A percentile compares a stretch with the other conserved stretches of the same genome.
These are phyloP conservation scores for Keiferia lycopersicella DNA, from an alignment of 2,888 invertebrate genomes.

Conservation along the genomic window DNA sequence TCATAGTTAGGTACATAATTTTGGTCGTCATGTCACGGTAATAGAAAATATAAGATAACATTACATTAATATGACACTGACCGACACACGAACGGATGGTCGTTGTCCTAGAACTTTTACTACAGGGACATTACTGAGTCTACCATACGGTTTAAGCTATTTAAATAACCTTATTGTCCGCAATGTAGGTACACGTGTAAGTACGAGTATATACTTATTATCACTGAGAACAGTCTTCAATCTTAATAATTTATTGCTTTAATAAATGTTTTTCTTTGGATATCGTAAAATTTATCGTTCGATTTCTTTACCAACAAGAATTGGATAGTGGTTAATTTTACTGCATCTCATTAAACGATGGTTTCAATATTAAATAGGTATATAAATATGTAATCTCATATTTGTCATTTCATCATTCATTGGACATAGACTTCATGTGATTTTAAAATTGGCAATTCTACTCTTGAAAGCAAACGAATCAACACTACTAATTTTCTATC, in stretches of 20 bases:
- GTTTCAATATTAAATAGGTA: neutral
- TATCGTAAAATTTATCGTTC: slow-evolving; percentile 4
- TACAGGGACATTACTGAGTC: neutral
- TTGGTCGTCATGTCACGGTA: too few species aligned
- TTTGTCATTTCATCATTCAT: neutral
- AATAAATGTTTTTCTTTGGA: slow-evolving; percentile 1
- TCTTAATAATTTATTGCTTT: slow-evolving; percentile 3
- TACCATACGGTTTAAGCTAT: neutral
- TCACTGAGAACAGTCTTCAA: neutral
- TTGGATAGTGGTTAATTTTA: neutral
- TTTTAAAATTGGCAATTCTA: too few species aligned
- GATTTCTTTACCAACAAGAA: neutral
- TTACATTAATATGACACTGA: too few species aligned
- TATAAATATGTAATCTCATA: neutral
- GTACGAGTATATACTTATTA: neutral
- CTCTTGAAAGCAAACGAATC: too few species aligned
- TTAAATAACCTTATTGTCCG: neutral
- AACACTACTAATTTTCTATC: too few species aligned
- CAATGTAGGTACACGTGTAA: neutral
- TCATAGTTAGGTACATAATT: too few species aligned
- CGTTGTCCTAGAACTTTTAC: neutral
- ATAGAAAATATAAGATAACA: too few species aligned
- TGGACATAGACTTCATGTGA: neutral
- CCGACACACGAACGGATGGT: too few species aligned
- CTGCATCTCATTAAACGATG: neutral